Percentiles rank a stretch among this genome's conserved stretches.
These are phyloP conservation scores for Sarcophaga variegata DNA, from an alignment of 2,888 invertebrate genomes.

Conservation along the genomic window DNA sequence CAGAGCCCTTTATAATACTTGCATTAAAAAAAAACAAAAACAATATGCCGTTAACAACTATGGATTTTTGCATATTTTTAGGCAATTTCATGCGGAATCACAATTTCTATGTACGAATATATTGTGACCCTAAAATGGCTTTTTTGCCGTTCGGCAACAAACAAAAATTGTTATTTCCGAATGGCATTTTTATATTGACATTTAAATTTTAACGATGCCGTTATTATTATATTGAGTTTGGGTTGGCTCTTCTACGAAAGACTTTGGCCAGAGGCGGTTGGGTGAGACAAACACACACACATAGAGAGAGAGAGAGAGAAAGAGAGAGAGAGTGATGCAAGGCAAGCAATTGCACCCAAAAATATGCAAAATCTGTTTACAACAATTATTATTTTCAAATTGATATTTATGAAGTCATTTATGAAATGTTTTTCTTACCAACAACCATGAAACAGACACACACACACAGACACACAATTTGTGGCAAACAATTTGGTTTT, in stretches of 20 bases:
- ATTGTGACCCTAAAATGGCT: slow-evolving; percentile 47
- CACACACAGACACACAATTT: slow-evolving; percentile 49
- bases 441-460: slow-evolving; percentile 75
- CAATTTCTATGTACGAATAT: slow-evolving; percentile 30
- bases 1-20: slow-evolving; percentile 1
- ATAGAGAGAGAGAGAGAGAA: background rate
- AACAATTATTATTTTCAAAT: slow-evolving; percentile 76
- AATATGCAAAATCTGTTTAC: slow-evolving; percentile 72
- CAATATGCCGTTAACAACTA: slow-evolving; percentile 18
- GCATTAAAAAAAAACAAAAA: no score
- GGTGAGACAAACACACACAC: background rate
- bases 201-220: slow-evolving; percentile 62
- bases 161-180: slow-evolving; percentile 57
- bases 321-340: background rate
- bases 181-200: slow-evolving; percentile 57
- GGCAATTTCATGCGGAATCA: slow-evolving; percentile 42
- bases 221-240: slow-evolving; percentile 33
- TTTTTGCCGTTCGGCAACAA: slow-evolving; percentile 38
- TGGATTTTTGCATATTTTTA: slow-evolving; percentile 48
- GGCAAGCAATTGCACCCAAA: slow-evolving; percentile 53
- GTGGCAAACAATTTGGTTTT: slow-evolving; percentile 65
- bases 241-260: slow-evolving; percentile 30
- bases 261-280: background rate
- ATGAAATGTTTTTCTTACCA: slow-evolving; percentile 77
- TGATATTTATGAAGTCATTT: slow-evolving; percentile 80